phyloP scores from a whole-genome alignment of 2,797 vertebrate species.

The Pseudomugil gertrudae region DNA sequence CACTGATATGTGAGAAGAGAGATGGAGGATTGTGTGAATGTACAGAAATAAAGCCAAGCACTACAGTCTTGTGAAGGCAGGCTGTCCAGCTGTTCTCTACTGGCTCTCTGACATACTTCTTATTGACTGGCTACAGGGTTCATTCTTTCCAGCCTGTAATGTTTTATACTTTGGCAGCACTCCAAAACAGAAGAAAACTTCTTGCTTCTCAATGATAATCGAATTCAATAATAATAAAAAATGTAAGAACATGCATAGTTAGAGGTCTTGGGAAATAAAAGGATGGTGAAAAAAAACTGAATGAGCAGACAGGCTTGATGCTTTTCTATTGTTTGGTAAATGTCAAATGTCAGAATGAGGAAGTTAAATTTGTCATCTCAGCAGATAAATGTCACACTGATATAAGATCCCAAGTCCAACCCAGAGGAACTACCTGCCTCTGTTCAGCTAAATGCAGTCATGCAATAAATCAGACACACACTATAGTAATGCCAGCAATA shows the following conservation, averaged over 20 bases:
- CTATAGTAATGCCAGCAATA: neutral
- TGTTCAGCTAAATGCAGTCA: neutral
- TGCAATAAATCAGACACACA: neutral
- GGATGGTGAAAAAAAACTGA: neutral
- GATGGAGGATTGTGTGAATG: neutral
- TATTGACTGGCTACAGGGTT: too few species aligned
- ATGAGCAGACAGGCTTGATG: conserved; percentile 23
- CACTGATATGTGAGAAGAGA: conserved; percentile 76
- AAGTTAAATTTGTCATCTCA: conserved; percentile 63
- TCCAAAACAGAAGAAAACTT: neutral
- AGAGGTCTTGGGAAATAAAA: conserved; percentile 6
- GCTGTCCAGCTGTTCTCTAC: neutral
- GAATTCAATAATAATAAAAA: neutral
- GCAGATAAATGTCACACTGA: conserved; percentile 32
- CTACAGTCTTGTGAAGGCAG: neutral
- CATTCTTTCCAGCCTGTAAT: neutral
- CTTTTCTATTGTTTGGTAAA: conserved; percentile 18
- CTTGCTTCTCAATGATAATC: neutral
- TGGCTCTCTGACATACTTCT: too few species aligned
- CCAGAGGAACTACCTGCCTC: neutral
- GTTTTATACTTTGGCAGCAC: neutral
- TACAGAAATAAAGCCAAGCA: neutral
- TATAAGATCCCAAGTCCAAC: neutral
- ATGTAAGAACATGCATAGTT: neutral
- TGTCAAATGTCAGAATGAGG: conserved; percentile 33